Evolutionary conservation across 2,888 invertebrate species (phyloP).

Genomic region (Melolontha melolontha): DNA sequence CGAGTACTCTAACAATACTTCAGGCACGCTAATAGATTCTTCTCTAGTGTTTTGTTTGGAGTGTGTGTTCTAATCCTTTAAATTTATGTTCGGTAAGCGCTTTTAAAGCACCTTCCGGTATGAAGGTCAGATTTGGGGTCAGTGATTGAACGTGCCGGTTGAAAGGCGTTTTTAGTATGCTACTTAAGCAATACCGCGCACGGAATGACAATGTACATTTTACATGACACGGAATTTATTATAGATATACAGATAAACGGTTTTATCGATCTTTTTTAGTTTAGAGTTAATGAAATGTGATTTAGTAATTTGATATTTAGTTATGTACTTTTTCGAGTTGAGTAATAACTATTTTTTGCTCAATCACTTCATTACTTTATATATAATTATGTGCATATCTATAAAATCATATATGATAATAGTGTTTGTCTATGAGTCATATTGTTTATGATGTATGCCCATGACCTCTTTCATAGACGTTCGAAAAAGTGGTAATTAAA

Average conservation of each 20-base stretch:
- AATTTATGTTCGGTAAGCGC: constrained; percentile 30
- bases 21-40: constrained; percentile 18
- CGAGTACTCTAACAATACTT: constrained; percentile 16
- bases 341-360: no score
- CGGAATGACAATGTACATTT: neutral
- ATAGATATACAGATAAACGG: constrained; percentile 8
- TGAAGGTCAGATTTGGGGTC: constrained; percentile 36
- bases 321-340: no score
- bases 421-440: no score
- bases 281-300: no score
- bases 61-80: constrained; percentile 22
- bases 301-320: no score
- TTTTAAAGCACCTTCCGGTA: constrained; percentile 28
- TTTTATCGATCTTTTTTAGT: no score
- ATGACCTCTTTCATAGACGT: no score
- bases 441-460: no score
- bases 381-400: no score
- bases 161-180: constrained; percentile 17
- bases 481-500: no score
- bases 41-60: constrained; percentile 14
- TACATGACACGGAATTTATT: constrained; percentile 28
- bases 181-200: constrained; percentile 9
- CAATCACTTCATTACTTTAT: no score
- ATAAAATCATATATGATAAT: no score
- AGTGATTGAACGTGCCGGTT: constrained; percentile 33